Evolutionary conservation across 2,113 vertebrate species (phyloP).

Genomic region (Leptodactylus fuscus): DNA sequence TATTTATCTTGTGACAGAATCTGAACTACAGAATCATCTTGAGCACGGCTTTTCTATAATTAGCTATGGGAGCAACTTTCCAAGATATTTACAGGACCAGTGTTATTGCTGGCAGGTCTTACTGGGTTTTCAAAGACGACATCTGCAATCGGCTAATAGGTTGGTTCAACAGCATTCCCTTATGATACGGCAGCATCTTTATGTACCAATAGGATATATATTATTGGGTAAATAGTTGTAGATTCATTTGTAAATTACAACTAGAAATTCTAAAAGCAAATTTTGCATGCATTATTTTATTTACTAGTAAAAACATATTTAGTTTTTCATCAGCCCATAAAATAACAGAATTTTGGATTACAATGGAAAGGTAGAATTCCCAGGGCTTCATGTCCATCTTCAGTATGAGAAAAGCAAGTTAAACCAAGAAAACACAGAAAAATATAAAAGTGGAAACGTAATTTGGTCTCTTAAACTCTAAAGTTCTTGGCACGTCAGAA

Average conservation of each 20-base stretch:
- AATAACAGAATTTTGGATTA: neutral
- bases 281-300: neutral
- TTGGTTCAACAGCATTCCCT: conserved; percentile 25
- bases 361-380: neutral
- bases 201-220: conserved; percentile 7
- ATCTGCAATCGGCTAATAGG: conserved; percentile 37
- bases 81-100: conserved; percentile 39
- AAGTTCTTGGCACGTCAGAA: too few relatives aligned
- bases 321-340: neutral
- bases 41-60: conserved; percentile 10
- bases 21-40: conserved; percentile 14
- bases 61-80: conserved; percentile 46
- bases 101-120: conserved; percentile 18
- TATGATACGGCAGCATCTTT: conserved; percentile 20
- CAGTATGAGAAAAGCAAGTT: neutral
- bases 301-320: neutral
- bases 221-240: neutral
- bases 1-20: conserved; percentile 39
- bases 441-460: neutral
- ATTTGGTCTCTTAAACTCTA: neutral
- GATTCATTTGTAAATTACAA: neutral
- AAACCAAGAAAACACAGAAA: neutral
- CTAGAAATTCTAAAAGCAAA: neutral
- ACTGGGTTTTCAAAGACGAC: conserved; percentile 18
- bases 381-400: neutral